These are phyloP conservation scores for Coregonus ussuriensis DNA, from an alignment of 2,797 vertebrate species.

Conservation along the genomic window DNA sequence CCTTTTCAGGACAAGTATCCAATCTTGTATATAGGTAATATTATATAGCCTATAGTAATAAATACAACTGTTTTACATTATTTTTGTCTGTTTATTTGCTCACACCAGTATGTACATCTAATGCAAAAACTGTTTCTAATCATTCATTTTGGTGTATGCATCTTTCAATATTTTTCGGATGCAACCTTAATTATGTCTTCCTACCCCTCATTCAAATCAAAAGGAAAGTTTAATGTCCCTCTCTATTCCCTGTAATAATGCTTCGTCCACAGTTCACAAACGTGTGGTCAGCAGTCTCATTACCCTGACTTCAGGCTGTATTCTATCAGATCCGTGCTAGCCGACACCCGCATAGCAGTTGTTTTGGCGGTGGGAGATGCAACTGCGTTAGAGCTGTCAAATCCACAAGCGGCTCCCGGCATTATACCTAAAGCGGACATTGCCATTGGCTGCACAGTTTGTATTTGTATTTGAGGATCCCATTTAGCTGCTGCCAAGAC, in stretches of 20 bases:
- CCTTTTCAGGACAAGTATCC: constrained; percentile 61
- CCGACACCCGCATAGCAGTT: too few relatives aligned
- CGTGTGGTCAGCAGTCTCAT: neutral
- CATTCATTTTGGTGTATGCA: neutral
- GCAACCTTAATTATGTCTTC: neutral
- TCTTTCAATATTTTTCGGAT: constrained; percentile 17
- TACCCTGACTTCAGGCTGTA: neutral
- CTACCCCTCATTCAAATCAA: neutral
- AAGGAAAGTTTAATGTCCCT: neutral
- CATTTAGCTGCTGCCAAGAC: too few relatives aligned
- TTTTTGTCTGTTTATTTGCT: constrained; percentile 31
- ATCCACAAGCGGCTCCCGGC: too few relatives aligned
- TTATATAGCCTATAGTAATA: constrained; percentile 64
- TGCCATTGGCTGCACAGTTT: too few relatives aligned
- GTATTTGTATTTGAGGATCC: too few relatives aligned
- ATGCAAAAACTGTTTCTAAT: neutral
- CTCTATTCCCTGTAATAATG: neutral
- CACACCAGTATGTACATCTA: constrained; percentile 15
- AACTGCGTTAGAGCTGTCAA: too few relatives aligned
- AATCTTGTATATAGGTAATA: constrained; percentile 70
- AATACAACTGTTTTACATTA: constrained; percentile 63
- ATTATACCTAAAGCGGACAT: too few relatives aligned
- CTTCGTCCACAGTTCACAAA: too few relatives aligned
- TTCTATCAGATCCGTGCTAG: neutral
- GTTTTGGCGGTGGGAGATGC: too few relatives aligned